Evolutionary conservation across 2,113 vertebrate genomes (phyloP).

Genomic region (Speoplatyrhinus poulsoni): DNA sequence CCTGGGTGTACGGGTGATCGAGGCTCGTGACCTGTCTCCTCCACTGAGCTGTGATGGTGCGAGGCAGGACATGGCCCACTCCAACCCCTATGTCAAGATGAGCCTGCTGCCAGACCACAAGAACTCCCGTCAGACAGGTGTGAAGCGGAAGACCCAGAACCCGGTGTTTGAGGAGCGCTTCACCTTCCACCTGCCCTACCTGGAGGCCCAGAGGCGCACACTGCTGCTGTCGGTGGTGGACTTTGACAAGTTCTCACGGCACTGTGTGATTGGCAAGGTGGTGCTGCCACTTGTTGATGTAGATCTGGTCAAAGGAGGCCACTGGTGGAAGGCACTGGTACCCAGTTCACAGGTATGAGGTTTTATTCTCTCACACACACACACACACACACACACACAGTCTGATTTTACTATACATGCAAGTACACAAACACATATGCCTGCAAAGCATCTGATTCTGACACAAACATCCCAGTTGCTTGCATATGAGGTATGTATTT

Average conservation of each 20-base stretch:
- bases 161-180: slow-evolving; percentile 90
- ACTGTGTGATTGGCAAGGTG: slow-evolving; percentile 89
- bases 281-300: slow-evolving; percentile 84
- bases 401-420: background rate
- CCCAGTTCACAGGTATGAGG: slow-evolving; percentile 87
- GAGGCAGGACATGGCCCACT: slow-evolving; percentile 86
- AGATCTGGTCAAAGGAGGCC: slow-evolving; percentile 89
- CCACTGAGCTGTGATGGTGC: slow-evolving; percentile 81
- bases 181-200: slow-evolving; percentile 87
- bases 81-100: slow-evolving; percentile 89
- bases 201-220: slow-evolving; percentile 89
- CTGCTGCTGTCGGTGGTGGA: slow-evolving; percentile 87
- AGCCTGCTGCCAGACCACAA: slow-evolving; percentile 90
- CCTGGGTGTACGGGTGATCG: slow-evolving; percentile 85
- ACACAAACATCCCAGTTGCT: no score
- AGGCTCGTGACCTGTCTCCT: slow-evolving; percentile 84
- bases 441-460: no score
- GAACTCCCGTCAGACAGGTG: slow-evolving; percentile 90
- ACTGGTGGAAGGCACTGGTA: slow-evolving; percentile 91
- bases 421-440: background rate
- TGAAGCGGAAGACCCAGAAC: slow-evolving; percentile 89
- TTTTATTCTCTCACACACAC: background rate
- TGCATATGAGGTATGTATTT: no score
- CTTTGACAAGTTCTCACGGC: slow-evolving; percentile 91
- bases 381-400: background rate